Base-by-base conservation (phyloP, 2,797 vertebrate genomes). In the Danio choprae region DNA sequence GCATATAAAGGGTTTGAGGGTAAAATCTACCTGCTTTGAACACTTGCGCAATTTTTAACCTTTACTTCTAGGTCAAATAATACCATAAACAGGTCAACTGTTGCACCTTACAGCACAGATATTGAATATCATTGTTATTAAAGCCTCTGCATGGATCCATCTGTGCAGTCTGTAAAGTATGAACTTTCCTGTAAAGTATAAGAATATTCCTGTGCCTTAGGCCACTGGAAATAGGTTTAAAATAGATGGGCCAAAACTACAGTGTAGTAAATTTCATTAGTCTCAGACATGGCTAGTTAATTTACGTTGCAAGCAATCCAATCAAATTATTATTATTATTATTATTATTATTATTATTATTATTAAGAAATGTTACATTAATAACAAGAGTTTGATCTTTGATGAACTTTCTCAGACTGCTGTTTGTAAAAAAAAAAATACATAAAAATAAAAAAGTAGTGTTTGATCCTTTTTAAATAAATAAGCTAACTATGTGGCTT, bases 151-250 rank as follows among this genome's bases (percentile, higher is more conserved):
- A 88, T 87, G 84, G 88, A 85, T 83, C 89, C 88, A 86, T 88
- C 89, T 87, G 89, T 86, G 86, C 89, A 88, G 87, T 90, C 82
- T 84, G 85, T 91, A 87, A 90, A 88, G 88, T 90, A 88, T 90
- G 88, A 90, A 91, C 87, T 89, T 92, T 90, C 92, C 83, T 84
- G 86, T 91, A 87, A 91, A 88, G 89, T 91, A 89, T 90, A 87
- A 90, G 90, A 93, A 89, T 91, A 90, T 93, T 93, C 91, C 92
- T 92, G 92, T 94, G 92, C 93, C 93, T 95, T 94, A 94, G 92
- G 93, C 93, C 90, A 92, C 87, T 60, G 91, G 91, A 92, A 93
- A 92, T 91, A 89, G 93, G 29, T 93, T 94, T 93, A 88, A 89
- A 91, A 90, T 89, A 87, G 90, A 90, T 90, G 75, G 92, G 92